Base-by-base conservation (phyloP, 53 echinoderm and acorn worm genomes). In the Mesocentrotus franciscanus region DNA sequence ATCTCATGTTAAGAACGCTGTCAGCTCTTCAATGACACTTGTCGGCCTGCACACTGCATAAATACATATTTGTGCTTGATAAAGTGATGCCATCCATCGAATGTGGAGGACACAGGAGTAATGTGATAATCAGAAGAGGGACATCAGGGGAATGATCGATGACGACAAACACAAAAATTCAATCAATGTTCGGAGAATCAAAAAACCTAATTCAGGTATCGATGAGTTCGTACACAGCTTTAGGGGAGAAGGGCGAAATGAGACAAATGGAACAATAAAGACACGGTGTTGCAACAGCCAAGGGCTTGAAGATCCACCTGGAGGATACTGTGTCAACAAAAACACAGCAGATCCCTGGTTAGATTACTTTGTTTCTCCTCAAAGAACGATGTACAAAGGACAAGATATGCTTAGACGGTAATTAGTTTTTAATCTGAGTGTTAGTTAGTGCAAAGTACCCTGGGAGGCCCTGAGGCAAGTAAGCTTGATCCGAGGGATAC, bases 381-480 rank as follows among this genome's bases (percentile, higher is more conserved):
- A 58, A 20, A n/a, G 22, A 24, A 84, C 87, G 15, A 55, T 27
- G 87, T 26, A 87, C 58, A 87, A 87, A 27, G 0, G n/a, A 87
- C 58, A 8, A 27, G 87, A n/a, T 58, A 87, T 36, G 33, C 81
- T 29, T 17, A 6, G 42, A 42, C 49, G 76, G 11, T 84, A 58
- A 87, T 87, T 87, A 58, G 56, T 87, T 87, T 87, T 29, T 87
- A 87, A 87, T 87, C 87, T 55, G 87, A 57, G 87, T n/a, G 58
- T 58, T 87, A 58, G 87, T 87, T 49, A 84, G 49, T 22, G 39
- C 42, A 9, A 29, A 10, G 87, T 87, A 58, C 27, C 87, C 10
- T 3, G 27, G 87, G 59, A 87, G 58, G 27, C 9, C 87, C 59
- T 58, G 26, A 29, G 58, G 87, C 57, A 1, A 57, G 8, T 56